Conservation (phyloP, 2,113 vertebrate genomes). For the Cettia cetti region DNA sequence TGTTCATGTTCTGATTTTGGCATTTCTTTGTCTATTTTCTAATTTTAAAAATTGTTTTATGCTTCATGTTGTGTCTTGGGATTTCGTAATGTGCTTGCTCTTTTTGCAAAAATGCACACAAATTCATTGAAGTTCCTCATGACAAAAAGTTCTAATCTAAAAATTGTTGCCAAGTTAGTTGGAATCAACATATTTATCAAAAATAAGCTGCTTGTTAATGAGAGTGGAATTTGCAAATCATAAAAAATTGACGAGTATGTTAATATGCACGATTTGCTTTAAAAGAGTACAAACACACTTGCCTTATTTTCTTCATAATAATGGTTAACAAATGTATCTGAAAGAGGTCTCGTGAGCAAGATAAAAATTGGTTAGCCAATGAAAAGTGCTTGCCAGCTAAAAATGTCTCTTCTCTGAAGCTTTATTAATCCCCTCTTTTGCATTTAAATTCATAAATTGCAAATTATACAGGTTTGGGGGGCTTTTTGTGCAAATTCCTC, state of each 20-base stretch:
- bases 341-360: conserved; percentile 60
- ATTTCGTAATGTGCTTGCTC: conserved; percentile 24
- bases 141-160: conserved; percentile 39
- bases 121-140: conserved; percentile 36
- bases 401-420: conserved; percentile 44
- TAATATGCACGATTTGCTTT: background rate
- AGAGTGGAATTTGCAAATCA: conserved; percentile 33
- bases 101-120: conserved; percentile 27
- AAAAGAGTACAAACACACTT: background rate
- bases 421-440: conserved; percentile 43
- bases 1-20: conserved; percentile 75
- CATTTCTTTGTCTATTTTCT: conserved; percentile 65
- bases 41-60: conserved; percentile 69
- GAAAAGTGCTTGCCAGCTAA: conserved; percentile 58
- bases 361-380: conserved; percentile 52
- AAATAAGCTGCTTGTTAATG: conserved; percentile 39
- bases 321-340: conserved; percentile 58
- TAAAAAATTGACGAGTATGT: conserved; percentile 22
- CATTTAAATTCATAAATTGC: conserved; percentile 22
- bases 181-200: conserved; percentile 29
- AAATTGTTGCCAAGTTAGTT: conserved; percentile 17
- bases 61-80: conserved; percentile 56
- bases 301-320: conserved; percentile 13
- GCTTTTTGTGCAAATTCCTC: background rate
- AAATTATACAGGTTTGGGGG: background rate